Evolutionary conservation across 2,888 invertebrate genomes (phyloP).

Genomic region (Lacanobia wlatinum): DNA sequence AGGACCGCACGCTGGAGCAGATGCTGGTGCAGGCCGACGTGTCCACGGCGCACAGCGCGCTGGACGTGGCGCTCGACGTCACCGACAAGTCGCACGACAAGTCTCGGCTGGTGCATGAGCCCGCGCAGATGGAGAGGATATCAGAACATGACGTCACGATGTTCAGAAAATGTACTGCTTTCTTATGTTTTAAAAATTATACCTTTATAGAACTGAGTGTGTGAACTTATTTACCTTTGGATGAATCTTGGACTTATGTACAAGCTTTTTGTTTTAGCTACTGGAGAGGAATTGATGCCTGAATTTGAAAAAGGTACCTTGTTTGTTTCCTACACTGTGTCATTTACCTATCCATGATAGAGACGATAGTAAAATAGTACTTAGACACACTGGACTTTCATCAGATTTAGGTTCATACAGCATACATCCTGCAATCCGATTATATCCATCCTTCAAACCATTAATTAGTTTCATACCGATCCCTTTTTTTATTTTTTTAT

Average conservation of each 20-base stretch:
- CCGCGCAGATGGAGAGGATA: conserved; percentile 78
- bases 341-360: not conserved
- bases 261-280: conserved; percentile 70
- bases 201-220: not conserved
- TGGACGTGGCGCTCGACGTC: conserved; percentile 68
- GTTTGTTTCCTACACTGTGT: not conserved
- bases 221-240: not conserved
- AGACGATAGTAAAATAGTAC: not conserved
- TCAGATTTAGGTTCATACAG: not conserved
- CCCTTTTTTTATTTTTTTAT: conserved; percentile 15
- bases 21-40: conserved; percentile 75
- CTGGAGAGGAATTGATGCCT: conserved; percentile 69
- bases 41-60: conserved; percentile 70
- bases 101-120: conserved; percentile 65
- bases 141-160: conserved; percentile 79
- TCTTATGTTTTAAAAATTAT: not conserved
- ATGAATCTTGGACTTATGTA: conserved; percentile 6
- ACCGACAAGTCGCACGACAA: conserved; percentile 76
- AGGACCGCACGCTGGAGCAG: conserved; percentile 79
- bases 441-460: not conserved
- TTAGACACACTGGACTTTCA: not conserved
- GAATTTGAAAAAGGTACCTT: conserved; percentile 78
- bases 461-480: conserved; percentile 1
- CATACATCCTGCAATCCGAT: not conserved
- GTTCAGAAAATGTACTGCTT: conserved; percentile 78